These are phyloP conservation scores for Alexandromys fortis DNA, from an alignment of 2,113 vertebrate genomes.

Conservation along the genomic window DNA sequence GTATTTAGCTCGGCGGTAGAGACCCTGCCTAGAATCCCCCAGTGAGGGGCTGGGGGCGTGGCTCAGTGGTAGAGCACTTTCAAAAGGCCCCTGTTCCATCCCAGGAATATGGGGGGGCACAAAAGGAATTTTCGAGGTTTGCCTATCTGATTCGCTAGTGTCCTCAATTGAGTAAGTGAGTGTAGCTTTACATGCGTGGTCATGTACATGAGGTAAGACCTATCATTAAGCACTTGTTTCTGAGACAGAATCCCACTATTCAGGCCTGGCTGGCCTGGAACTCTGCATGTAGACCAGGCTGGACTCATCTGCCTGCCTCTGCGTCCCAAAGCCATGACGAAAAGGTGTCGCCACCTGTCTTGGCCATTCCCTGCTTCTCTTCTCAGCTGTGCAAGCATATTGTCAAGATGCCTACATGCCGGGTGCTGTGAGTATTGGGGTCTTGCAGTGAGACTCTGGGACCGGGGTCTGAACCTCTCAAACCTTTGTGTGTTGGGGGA, in stretches of 20 bases:
- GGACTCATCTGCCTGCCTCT: not conserved
- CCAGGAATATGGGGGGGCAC: not conserved
- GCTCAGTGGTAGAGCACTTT: not conserved
- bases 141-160: not conserved
- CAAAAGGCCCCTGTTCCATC: not conserved
- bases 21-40: not conserved
- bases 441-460: not conserved
- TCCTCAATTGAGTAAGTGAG: not conserved
- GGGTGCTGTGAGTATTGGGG: too few relatives aligned
- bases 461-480: accelerated
- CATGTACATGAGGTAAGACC: too few relatives aligned
- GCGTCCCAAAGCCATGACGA: not conserved
- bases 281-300: not conserved
- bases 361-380: not conserved
- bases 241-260: not conserved
- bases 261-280: not conserved
- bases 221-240: not conserved
- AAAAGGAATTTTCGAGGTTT: not conserved
- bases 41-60: not conserved
- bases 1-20: not conserved
- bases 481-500: not conserved
- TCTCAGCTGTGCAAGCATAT: not conserved
- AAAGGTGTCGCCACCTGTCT: not conserved
- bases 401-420: not conserved
- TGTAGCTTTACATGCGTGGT: not conserved